Percentiles rank a stretch among this genome's conserved stretches.
phyloP scores from a whole-genome alignment of 2,113 vertebrate genomes.

The Ochotona princeps region DNA sequence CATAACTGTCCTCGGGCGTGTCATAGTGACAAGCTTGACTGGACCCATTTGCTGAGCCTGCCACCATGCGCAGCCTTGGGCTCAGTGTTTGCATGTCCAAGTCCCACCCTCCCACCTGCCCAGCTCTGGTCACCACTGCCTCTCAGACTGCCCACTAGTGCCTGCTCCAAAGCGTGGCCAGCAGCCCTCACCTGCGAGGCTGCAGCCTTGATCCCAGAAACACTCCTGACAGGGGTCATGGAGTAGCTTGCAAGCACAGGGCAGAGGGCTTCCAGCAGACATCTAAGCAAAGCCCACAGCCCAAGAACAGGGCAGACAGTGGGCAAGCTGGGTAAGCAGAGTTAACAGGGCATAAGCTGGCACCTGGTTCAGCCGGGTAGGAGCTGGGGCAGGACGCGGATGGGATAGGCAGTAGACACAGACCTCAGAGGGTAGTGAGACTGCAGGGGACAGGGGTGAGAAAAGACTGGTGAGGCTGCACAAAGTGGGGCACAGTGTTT shows the following conservation, averaged over 20 bases:
- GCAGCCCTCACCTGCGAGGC: fast-evolving
- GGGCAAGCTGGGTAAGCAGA: not conserved
- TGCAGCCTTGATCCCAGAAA: no score
- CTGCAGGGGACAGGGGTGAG: not conserved
- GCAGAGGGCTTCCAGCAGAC: not conserved
- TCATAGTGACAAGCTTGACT: not conserved
- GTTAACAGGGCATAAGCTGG: not conserved
- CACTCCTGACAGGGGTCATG: no score
- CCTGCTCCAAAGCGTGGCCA: not conserved
- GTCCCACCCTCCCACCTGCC: fast-evolving
- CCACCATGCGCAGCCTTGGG: fast-evolving
- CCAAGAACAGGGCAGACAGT: not conserved
- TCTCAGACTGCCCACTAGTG: not conserved
- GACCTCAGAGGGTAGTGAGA: not conserved
- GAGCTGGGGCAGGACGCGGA: not conserved
- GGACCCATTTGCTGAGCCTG: not conserved
- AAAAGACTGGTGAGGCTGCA: not conserved
- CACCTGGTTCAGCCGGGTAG: not conserved
- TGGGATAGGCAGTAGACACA: no score
- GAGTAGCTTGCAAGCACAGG: not conserved
- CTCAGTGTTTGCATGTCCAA: fast-evolving
- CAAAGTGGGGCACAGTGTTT: fast-evolving
- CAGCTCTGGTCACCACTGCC: not conserved
- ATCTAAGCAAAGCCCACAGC: not conserved
- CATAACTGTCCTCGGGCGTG: not conserved